These are phyloP conservation scores for Lemur catta DNA, from an alignment of 2,797 vertebrate species.

Conservation along the genomic window DNA sequence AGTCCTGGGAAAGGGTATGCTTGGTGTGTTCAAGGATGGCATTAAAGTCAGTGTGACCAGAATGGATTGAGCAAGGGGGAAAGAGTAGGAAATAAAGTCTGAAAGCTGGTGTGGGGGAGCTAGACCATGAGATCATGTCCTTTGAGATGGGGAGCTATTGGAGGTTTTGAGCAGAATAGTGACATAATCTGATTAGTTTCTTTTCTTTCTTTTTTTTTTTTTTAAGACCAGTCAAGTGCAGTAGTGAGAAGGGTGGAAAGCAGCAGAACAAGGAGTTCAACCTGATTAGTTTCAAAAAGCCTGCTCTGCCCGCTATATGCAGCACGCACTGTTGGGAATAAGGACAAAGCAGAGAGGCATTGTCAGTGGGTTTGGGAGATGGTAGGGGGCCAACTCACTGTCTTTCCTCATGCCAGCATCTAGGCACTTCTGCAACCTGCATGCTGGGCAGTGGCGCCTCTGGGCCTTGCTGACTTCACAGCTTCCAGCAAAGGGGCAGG, in stretches of 20 bases:
- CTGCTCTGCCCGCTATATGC: background rate
- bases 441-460: conserved; percentile 84
- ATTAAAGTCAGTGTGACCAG: background rate
- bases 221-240: no score
- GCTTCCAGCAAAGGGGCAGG: conserved; percentile 76
- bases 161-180: background rate
- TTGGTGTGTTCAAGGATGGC: background rate
- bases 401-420: conserved; percentile 82
- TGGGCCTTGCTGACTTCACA: conserved; percentile 82
- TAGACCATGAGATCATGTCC: background rate
- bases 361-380: background rate
- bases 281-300: background rate
- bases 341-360: background rate
- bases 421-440: conserved; percentile 83
- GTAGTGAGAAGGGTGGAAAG: no score
- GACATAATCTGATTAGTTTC: background rate
- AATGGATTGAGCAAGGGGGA: background rate
- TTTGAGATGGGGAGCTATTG: background rate
- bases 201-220: no score
- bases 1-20: background rate
- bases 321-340: background rate
- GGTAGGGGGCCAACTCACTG: conserved; percentile 74
- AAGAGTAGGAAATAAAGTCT: background rate
- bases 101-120: background rate
- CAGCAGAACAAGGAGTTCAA: no score